Percentiles rank a stretch among this genome's conserved stretches.
Evolutionary conservation across 2,797 vertebrate species (phyloP).

Genomic region (Scolopax rusticola): DNA sequence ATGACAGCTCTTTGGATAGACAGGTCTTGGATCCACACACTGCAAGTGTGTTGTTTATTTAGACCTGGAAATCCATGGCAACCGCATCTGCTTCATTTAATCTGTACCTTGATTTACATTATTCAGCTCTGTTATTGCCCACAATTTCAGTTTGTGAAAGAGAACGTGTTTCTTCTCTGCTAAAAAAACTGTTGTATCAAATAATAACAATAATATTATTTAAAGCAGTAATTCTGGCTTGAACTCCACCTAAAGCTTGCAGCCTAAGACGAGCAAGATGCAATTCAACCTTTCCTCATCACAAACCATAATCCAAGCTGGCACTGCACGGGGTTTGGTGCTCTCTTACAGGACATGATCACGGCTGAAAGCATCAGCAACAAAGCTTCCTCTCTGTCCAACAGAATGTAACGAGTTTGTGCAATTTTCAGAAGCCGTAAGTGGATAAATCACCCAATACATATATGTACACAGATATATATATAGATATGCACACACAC

Average conservation of each 20-base stretch:
- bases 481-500: fast-evolving
- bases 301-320: background rate
- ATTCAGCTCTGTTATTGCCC: background rate
- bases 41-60: fast-evolving
- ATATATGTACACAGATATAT: fast-evolving
- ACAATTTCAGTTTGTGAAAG: background rate
- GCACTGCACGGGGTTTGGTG: background rate
- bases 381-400: background rate
- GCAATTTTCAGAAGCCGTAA: background rate
- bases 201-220: background rate
- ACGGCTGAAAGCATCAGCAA: background rate
- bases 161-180: background rate
- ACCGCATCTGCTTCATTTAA: background rate
- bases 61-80: background rate
- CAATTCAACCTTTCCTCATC: background rate
- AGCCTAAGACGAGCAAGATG: background rate
- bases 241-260: background rate
- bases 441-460: background rate
- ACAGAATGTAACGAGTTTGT: background rate
- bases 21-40: background rate
- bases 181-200: background rate
- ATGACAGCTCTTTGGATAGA: background rate
- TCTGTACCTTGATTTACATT: background rate
- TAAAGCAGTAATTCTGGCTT: background rate
- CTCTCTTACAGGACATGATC: background rate